Evolutionary conservation across 2,888 invertebrate species (phyloP), one percentile per base, ranked within the genome.

Genomic region (Andrena bicolor): DNA sequence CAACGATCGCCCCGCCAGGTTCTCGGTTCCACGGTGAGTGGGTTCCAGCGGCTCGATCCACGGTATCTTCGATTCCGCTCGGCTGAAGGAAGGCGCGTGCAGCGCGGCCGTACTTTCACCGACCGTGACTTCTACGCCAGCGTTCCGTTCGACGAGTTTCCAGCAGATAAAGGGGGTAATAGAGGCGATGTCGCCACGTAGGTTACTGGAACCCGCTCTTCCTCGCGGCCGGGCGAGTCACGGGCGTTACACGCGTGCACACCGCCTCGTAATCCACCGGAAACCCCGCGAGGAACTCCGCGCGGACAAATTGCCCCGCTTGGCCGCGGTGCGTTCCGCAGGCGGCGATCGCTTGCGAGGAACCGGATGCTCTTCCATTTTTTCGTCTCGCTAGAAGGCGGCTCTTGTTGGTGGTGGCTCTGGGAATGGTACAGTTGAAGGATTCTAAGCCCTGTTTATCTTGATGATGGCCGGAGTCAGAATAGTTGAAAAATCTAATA

Each of bases 61-160:
- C 64, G 70, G 64, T 41, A 49, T 49, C 70, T 41, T 78, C 79
- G 72, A 79, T 79, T 77, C 80, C 73, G 65, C 68, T 61, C 56
- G 41, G 84, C 68, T 64, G 65, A 71, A 72, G 35, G 77, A 72
- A 58, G 66, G 61, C 70, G 80, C 75, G 86, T 73, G 75, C 63
- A 87, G 72, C 76, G 83, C 71, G 78, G 60, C 84, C 41, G 87
- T 91, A 92, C 92, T 93, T 93, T 93, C 93, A 93, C 92, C 92
- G 90, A 92, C 90, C 91, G 89, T 91, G 92, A 93, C 91, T 92
- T 91, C 90, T 86, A 90, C 88, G 86, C 75, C 78, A 70, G 75
- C 91, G 91, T 92, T 91, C 91, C 90, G 90, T 90, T 90, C 90
- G 89, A 89, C 86, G 90, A 88, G 88, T 89, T 87, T 72, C 78